Base-by-base conservation (phyloP, 2,113 vertebrate species). In the Morphnarchus princeps region DNA sequence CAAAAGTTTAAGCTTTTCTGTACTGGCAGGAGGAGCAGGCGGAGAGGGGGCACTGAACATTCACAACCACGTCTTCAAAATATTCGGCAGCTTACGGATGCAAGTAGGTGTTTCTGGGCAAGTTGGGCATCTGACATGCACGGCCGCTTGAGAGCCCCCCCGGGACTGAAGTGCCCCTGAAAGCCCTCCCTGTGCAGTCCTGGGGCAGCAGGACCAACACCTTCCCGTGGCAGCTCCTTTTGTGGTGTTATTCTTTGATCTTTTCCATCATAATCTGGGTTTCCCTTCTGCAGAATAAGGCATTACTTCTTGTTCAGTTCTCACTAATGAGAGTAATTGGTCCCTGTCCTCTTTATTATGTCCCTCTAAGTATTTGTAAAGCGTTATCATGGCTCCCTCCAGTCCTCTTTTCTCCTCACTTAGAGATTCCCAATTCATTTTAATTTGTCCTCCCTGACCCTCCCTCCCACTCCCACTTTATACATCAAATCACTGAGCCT, bases 251-350 rank as follows among this genome's bases (percentile, higher is more conserved):
- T 3, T 32, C 69, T 26, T 10, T 1, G 2, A 24, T 28, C 19
- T 6, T 42, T 4, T 19, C 91, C 57, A 26, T 25, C 72, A 16
- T 28, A 17, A 3, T 16, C 83, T 43, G 58, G 69, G 25, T 82
- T 67, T 57, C 47, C 65, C 36, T 61, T n/a, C 62, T 14, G 28
- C 77, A 74, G 87, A n/a, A 28, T 49, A 45, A 83, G 57, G 31
- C 77, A 65, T 82, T 85, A 45, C 29, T 95, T 70, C 77, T 81
- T 26, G 40, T 69, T 97, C 65, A 4, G 28, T 78, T 95, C 15
- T 12, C 78, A 31, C 82, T 97, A 92, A 97, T 80, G 93, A 96
- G 91, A 93, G 83, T 93, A 96, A 97, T 83, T 61, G 97, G 93
- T 97, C 97, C 93, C 96, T 91, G 42, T 96, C 82, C 85, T 95